Conservation (phyloP, 2,113 vertebrate genomes). For the Passer domesticus region DNA sequence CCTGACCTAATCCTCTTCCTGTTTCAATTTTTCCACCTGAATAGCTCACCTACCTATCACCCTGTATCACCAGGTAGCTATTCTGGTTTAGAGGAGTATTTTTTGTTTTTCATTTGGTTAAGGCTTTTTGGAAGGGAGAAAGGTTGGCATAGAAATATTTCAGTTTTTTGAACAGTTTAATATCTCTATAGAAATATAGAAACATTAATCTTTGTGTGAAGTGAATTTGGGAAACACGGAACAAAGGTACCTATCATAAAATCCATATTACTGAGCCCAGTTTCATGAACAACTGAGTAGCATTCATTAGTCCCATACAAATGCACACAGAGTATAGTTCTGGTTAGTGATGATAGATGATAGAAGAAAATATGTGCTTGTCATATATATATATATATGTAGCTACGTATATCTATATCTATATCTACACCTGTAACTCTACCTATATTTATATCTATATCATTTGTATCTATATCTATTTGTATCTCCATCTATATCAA, state of each 20-base stretch:
- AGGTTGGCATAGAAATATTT: background rate
- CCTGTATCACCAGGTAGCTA: background rate
- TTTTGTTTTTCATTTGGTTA: background rate
- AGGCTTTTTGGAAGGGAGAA: background rate
- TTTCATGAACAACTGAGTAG: background rate
- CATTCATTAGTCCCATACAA: background rate
- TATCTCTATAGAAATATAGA: background rate
- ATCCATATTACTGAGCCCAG: background rate
- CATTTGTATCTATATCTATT: background rate
- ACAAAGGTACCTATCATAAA: fast-evolving
- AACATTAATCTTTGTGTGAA: background rate
- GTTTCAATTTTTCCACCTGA: background rate
- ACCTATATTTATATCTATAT: no score
- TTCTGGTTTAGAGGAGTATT: fast-evolving
- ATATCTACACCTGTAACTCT: background rate
- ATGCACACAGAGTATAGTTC: background rate
- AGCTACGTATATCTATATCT: background rate
- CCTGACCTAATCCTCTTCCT: background rate
- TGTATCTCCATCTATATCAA: background rate
- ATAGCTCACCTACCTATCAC: background rate
- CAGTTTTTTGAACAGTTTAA: background rate
- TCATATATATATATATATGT: background rate
- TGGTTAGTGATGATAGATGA: background rate
- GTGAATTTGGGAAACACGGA: background rate
- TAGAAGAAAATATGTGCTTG: background rate